Base-by-base conservation (phyloP, 1,140 invertebrate genomes). In the Musca vetustissima region DNA sequence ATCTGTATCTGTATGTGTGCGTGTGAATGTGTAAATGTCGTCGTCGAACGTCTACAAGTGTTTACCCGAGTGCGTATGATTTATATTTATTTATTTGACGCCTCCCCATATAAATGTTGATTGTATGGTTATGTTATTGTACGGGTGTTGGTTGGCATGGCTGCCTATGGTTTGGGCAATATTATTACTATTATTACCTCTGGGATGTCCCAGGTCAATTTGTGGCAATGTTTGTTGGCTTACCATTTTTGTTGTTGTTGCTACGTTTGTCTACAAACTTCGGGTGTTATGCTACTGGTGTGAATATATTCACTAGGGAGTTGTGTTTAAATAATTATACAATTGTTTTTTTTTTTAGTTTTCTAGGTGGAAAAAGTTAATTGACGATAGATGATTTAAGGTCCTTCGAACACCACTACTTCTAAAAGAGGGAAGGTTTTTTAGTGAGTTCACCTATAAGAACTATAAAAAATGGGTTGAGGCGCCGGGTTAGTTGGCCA, bases 121-220 rank as follows among this genome's bases (percentile, higher is more conserved):
- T 43, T 43, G 28, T 28, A 28, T 28, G 11, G 48, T 49, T 49
- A 14, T 49, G 8, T 4, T 28, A 28, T 28, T 28, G 8, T 25
- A 24, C 4, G 15, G 15, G 48, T 14, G 3, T 11, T 14, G 48
- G 4, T 59, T 59, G 19, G 25, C 28, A 25, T 57, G 53, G 25
- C 53, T 15, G 24, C 25, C 25, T 19, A 32, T 59, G 25, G 25
- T 28, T 15, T 43, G 25, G 21, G 55, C 3, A 15, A 59, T 59
- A 32, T 57, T 22, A 57, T 32, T 32, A n/a, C n/a, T n/a, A 59
- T 59, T 59, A 59, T 59, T 59, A 28, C 36, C 55, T 59, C 2
- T 32, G 55, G 55, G 55, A 59, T 59, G 55, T 59, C 55, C 28
- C 55, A 59, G n/a, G 25, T 32, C 55, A 59, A 59, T 59, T 59